Base-by-base conservation (phyloP, 2,797 vertebrate genomes). In the Tenualosa thibaudeaui region DNA sequence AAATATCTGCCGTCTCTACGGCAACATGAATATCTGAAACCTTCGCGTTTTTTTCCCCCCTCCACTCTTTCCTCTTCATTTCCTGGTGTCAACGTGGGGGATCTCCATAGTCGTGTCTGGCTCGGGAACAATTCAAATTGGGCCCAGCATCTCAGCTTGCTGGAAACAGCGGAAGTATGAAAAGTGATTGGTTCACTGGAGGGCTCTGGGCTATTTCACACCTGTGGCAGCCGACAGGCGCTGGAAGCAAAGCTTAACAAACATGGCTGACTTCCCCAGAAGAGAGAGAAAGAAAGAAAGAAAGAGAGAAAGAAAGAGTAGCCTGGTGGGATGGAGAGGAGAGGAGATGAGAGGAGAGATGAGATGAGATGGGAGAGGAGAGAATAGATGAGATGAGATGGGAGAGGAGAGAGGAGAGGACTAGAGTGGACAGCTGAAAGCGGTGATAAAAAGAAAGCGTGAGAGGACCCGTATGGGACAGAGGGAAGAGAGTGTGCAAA, bases 221-320 rank as follows among this genome's bases (percentile, higher is more conserved):
- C 71, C 71, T 78, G 71, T 78, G 71, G 71, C 19, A 78, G 19
- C 19, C 7, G 19, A 37, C 37, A n/a, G 22, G 58, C 6, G n/a
- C 9, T 62, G n/a, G 58, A 24, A 62, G 58, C n/a, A 62, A 62
- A 78, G 71, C 71, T 78, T 22, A 78, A 78, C 71, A 78, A 78
- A 78, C 40, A 78, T 46, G 15, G 37, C 15, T 43, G 7, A 43
- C 15, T 46, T 43, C 37, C 17, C 71, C 31, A 37, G 71, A 40
- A 78, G 40, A 31, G 81, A 40, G 81, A 83, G 15, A 83, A 9
- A 81, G 49, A 51, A 54, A 51, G 50, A 51, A 12, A 9, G 6
- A 51, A 7, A 51, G 50, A 51, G 50, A 51, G 50, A 51, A 7
- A 51, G 50, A 51, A 7, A 51, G 24, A 24, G 62, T 8, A 15